phyloP scores from a whole-genome alignment of 2,797 vertebrate genomes.

The Tokudaia tokunoshimensis region DNA sequence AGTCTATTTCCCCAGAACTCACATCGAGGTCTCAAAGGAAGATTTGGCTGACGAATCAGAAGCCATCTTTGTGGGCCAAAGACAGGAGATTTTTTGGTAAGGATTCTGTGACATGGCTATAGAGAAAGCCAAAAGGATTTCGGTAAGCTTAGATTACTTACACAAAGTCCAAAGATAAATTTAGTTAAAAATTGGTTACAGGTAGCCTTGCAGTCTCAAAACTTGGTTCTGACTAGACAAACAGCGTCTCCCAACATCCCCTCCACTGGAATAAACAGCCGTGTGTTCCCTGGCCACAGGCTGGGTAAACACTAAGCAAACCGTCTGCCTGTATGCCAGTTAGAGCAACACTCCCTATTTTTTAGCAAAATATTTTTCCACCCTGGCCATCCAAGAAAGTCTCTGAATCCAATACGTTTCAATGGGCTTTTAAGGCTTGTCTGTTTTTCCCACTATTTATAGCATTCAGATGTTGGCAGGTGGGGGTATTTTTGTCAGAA shows the following conservation, averaged over 20 bases:
- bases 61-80: constrained; percentile 43
- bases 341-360: constrained; percentile 82
- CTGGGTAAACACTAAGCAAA: constrained; percentile 83
- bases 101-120: constrained; percentile 61
- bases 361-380: constrained; percentile 87
- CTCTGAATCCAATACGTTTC: constrained; percentile 83
- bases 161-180: constrained; percentile 84
- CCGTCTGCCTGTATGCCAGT: constrained; percentile 75
- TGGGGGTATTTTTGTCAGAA: constrained; percentile 77
- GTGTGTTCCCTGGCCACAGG: constrained; percentile 83
- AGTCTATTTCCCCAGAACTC: constrained; percentile 61
- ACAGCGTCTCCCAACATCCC: constrained; percentile 82
- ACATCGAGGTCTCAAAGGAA: constrained; percentile 64
- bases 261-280: constrained; percentile 83
- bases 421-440: constrained; percentile 81
- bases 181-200: constrained; percentile 82
- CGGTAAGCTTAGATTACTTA: constrained; percentile 76
- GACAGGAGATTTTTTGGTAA: constrained; percentile 74
- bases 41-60: constrained; percentile 67
- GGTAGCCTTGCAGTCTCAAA: constrained; percentile 82
- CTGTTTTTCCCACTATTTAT: constrained; percentile 85
- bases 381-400: constrained; percentile 82
- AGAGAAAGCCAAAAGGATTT: constrained; percentile 68
- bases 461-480: constrained; percentile 81
- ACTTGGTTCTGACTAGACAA: constrained; percentile 83